A percentile compares a stretch with the other conserved stretches of the same genome.
Conservation (phyloP, 1,140 invertebrate genomes). For the Meteorus sp. region DNA sequence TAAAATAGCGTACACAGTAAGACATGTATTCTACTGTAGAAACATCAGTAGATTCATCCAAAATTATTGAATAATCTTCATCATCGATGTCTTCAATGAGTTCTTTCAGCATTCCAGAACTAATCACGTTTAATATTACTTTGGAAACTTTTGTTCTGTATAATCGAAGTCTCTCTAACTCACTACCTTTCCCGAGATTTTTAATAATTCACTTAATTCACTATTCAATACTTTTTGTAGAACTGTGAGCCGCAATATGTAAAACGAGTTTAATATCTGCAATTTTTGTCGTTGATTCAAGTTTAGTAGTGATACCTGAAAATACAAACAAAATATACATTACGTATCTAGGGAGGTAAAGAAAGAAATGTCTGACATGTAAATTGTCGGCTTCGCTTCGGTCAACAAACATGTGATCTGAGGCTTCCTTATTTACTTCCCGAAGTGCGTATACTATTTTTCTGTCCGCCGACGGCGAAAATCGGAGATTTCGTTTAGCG, state of each 20-base stretch:
- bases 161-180: constrained; percentile 29
- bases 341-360: neutral
- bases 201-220: constrained; percentile 18
- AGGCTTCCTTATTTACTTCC: neutral
- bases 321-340: neutral
- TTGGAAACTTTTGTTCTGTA: constrained; percentile 47
- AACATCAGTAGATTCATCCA: constrained; percentile 52
- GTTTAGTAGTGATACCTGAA: neutral
- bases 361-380: neutral
- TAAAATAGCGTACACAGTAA: constrained; percentile 48
- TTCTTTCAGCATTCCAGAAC: constrained; percentile 38
- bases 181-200: constrained; percentile 15
- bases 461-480: neutral
- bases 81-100: constrained; percentile 43
- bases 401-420: constrained; percentile 1
- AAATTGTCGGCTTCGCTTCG: neutral
- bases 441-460: neutral
- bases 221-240: constrained; percentile 19
- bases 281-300: constrained; percentile 9
- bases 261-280: constrained; percentile 23
- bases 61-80: constrained; percentile 44
- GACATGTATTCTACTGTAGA: constrained; percentile 43
- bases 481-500: no score
- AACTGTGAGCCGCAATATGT: constrained; percentile 28
- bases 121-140: constrained; percentile 46